phyloP scores from a whole-genome alignment of 2,888 invertebrate genomes.

The Tribolium freemani region DNA sequence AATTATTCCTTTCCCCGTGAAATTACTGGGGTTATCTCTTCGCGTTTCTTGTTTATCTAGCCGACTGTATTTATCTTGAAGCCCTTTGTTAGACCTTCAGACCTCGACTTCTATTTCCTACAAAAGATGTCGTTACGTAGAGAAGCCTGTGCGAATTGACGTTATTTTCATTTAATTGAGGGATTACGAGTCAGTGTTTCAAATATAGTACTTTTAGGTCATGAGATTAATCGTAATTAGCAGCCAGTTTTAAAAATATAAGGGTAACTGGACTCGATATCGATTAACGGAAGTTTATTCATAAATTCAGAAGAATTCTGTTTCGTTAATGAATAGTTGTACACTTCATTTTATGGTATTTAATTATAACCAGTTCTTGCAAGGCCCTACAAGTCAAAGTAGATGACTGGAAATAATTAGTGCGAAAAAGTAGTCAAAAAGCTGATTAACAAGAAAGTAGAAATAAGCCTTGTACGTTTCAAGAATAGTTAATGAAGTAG shows the following conservation, averaged over 20 bases:
- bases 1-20: slow-evolving; percentile 61
- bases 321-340: neutral
- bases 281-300: neutral
- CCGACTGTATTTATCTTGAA: slow-evolving; percentile 61
- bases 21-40: slow-evolving; percentile 61
- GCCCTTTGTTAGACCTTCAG: slow-evolving; percentile 54
- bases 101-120: slow-evolving; percentile 19
- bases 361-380: neutral
- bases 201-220: slow-evolving; percentile 5
- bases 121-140: slow-evolving; percentile 40
- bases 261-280: neutral
- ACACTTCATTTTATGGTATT: neutral
- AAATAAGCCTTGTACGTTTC: neutral
- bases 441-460: neutral
- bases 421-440: neutral
- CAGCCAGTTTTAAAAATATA: too few species aligned
- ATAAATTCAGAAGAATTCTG: neutral
- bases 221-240: too few species aligned
- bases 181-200: too few species aligned
- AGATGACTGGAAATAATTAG: neutral
- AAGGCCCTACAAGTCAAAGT: neutral
- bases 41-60: slow-evolving; percentile 62
- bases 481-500: neutral
- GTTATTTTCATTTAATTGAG: slow-evolving; percentile 45
- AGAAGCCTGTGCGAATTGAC: slow-evolving; percentile 34